Percentiles rank a stretch among this genome's conserved stretches.
Evolutionary conservation across 2,888 invertebrate species (phyloP).

Genomic region (Lithophane leautieri): DNA sequence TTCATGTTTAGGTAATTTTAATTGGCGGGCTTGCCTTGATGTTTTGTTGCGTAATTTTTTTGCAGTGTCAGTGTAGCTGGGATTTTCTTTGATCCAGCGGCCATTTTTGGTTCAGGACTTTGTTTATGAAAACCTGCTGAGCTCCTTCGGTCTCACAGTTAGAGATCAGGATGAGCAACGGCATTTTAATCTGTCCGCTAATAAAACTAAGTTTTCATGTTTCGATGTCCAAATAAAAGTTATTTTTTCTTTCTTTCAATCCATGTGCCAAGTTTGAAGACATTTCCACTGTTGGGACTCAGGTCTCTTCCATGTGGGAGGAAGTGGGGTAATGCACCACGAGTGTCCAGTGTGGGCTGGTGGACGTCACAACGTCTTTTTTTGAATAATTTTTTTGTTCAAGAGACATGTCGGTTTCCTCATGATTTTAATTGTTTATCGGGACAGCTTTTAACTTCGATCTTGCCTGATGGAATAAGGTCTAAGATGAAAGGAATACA

Average conservation of each 20-base stretch:
- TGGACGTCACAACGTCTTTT: neutral
- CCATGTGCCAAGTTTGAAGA: neutral
- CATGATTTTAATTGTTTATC: neutral
- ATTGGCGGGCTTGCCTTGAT: constrained; percentile 10
- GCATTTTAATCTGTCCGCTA: neutral
- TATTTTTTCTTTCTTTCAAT: no score
- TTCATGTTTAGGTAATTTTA: constrained; percentile 38
- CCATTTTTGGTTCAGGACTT: neutral
- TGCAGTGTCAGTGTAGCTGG: neutral
- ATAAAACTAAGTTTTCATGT: neutral
- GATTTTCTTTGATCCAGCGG: neutral
- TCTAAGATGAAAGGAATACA: neutral
- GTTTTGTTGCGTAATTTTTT: constrained; percentile 5
- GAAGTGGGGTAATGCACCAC: neutral
- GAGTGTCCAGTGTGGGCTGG: neutral
- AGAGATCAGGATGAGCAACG: neutral
- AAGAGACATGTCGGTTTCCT: neutral
- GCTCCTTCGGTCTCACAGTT: neutral
- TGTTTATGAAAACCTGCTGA: neutral
- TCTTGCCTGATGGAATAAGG: neutral
- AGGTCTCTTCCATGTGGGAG: neutral
- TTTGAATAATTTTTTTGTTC: neutral
- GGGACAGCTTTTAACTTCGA: neutral
- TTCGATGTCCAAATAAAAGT: no score
- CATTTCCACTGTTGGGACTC: neutral